These are phyloP conservation scores for Chunga burmeisteri DNA, from an alignment of 2,113 vertebrate species.

Conservation along the genomic window DNA sequence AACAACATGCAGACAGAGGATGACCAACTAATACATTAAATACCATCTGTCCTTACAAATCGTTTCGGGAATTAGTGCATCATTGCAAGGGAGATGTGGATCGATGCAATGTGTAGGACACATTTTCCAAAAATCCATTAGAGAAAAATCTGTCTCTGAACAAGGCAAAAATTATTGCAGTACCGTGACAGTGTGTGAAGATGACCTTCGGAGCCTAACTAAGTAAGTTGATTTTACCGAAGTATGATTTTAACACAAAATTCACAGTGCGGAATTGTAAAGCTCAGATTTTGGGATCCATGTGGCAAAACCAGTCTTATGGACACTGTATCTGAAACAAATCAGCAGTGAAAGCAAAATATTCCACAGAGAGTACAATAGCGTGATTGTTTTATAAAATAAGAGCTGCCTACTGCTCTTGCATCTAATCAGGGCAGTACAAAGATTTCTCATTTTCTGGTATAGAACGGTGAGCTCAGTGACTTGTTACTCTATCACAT, in stretches of 20 bases:
- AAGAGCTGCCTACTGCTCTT: background rate
- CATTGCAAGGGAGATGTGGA: background rate
- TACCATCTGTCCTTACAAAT: background rate
- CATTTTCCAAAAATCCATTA: background rate
- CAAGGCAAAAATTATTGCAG: background rate
- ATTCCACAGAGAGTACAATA: background rate
- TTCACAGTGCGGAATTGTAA: background rate
- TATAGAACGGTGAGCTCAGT: background rate
- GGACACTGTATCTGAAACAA: background rate
- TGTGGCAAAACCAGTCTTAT: background rate
- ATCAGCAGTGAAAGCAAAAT: background rate
- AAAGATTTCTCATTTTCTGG: background rate
- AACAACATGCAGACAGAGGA: background rate
- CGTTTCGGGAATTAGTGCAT: background rate
- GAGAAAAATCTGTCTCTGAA: background rate
- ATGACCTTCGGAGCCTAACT: background rate
- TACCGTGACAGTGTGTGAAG: background rate
- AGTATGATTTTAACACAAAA: background rate
- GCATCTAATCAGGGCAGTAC: background rate
- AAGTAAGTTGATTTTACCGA: background rate
- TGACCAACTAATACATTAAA: background rate
- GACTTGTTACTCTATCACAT: background rate
- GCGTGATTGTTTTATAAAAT: background rate
- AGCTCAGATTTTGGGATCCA: background rate
- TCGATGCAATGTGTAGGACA: background rate